A percentile compares a stretch with the other conserved stretches of the same genome.
Evolutionary conservation across 2,888 invertebrate genomes (phyloP).

Genomic region (Lamproptera curius): DNA sequence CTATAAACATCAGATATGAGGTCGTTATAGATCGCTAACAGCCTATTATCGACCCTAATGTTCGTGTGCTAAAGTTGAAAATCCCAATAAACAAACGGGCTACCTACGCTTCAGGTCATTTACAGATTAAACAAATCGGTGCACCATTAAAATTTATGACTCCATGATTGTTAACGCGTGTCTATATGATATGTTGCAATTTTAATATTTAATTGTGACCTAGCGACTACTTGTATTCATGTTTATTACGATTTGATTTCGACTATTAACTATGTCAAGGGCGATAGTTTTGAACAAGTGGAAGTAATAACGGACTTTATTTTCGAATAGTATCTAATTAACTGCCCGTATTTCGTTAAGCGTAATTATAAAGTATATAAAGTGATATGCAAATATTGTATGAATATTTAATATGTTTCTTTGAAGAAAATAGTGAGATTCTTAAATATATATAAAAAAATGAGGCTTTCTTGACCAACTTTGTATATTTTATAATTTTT

Average conservation of each 20-base stretch:
- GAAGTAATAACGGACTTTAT: background rate
- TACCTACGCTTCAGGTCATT: slow-evolving; percentile 28
- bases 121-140: slow-evolving; percentile 30
- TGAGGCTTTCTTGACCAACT: no score
- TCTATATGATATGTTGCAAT: background rate
- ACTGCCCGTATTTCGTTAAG: no score
- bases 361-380: no score
- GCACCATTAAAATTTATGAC: slow-evolving; percentile 33
- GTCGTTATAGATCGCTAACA: background rate
- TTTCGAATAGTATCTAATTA: slow-evolving; percentile 6
- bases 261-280: background rate
- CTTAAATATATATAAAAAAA: no score
- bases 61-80: slow-evolving; percentile 1
- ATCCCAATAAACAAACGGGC: background rate
- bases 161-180: slow-evolving; percentile 31
- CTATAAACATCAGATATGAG: background rate
- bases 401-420: no score
- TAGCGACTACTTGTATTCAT: background rate
- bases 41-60: background rate
- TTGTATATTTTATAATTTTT: no score
- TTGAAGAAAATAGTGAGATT: no score
- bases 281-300: slow-evolving; percentile 20
- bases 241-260: background rate
- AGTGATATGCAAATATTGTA: no score
- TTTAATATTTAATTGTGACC: background rate